Percentiles rank a stretch among this genome's conserved stretches.
phyloP scores from a whole-genome alignment of 1,140 invertebrate species.

The Drosophila nigromelanica region DNA sequence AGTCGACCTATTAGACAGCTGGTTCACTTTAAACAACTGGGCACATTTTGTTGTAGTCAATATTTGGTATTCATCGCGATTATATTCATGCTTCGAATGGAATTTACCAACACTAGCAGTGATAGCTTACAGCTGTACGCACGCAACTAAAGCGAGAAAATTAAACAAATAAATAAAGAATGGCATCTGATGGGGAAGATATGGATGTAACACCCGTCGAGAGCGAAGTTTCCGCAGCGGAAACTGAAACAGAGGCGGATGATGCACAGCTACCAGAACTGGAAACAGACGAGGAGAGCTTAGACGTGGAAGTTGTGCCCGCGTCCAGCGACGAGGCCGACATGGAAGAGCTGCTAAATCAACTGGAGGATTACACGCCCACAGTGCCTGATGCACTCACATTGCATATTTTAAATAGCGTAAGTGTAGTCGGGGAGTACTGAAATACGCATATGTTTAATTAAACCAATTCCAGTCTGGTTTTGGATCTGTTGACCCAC shows the following conservation, averaged over 20 bases:
- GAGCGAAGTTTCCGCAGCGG: slow-evolving; percentile 52
- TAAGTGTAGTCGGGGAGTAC: neutral
- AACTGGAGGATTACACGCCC: slow-evolving; percentile 93
- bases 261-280: slow-evolving; percentile 32
- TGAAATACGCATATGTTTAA: neutral
- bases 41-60: too few species aligned
- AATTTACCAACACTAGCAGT: neutral
- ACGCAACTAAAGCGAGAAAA: neutral
- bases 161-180: slow-evolving; percentile 13
- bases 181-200: slow-evolving; percentile 67
- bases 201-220: slow-evolving; percentile 49
- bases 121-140: too few species aligned
- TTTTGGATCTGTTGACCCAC: slow-evolving; percentile 94
- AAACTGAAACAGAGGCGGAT: slow-evolving; percentile 48
- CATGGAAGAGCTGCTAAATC: slow-evolving; percentile 84
- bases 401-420: slow-evolving; percentile 90
- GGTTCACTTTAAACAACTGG: too few species aligned
- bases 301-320: slow-evolving; percentile 62
- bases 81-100: too few species aligned
- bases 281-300: slow-evolving; percentile 52
- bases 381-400: slow-evolving; percentile 88
- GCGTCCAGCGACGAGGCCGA: slow-evolving; percentile 46
- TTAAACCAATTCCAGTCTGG: slow-evolving; percentile 86
- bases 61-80: too few species aligned
- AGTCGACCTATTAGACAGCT: too few species aligned